phyloP scores from a whole-genome alignment of 2,888 invertebrate species.

The Podabrus alpinus region DNA sequence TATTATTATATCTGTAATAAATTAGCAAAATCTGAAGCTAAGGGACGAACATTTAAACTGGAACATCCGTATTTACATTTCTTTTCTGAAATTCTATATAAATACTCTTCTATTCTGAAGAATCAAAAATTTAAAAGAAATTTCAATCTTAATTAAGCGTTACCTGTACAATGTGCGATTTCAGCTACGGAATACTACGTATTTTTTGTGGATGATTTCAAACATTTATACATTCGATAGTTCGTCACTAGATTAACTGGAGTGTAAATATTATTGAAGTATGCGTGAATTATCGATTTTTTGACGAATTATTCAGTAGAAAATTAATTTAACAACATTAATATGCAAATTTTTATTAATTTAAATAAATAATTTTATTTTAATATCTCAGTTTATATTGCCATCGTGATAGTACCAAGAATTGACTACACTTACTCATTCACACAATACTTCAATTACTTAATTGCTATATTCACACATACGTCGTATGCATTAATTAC shows the following conservation, averaged over 20 bases:
- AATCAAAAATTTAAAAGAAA: no score
- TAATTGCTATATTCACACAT: conserved; percentile 7
- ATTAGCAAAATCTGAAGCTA: no score
- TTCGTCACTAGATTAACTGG: background rate
- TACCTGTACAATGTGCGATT: no score
- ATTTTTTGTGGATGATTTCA: no score
- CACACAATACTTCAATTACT: conserved; percentile 8
- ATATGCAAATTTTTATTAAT: background rate
- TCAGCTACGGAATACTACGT: no score
- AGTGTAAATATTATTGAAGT: background rate
- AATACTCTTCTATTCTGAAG: no score
- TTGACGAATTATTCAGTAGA: no score
- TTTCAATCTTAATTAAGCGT: no score
- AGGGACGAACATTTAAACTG: no score
- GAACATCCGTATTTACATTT: no score
- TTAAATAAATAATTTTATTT: background rate
- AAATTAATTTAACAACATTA: background rate
- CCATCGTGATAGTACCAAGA: background rate
- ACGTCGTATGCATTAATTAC: conserved; percentile 1
- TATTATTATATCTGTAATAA: no score
- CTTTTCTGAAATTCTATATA: no score
- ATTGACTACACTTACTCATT: background rate
- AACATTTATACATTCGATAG: background rate
- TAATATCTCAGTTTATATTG: background rate
- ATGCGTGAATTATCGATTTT: background rate